Conservation (phyloP, 2,113 vertebrate species). For the Todiramphus saurophagus region DNA sequence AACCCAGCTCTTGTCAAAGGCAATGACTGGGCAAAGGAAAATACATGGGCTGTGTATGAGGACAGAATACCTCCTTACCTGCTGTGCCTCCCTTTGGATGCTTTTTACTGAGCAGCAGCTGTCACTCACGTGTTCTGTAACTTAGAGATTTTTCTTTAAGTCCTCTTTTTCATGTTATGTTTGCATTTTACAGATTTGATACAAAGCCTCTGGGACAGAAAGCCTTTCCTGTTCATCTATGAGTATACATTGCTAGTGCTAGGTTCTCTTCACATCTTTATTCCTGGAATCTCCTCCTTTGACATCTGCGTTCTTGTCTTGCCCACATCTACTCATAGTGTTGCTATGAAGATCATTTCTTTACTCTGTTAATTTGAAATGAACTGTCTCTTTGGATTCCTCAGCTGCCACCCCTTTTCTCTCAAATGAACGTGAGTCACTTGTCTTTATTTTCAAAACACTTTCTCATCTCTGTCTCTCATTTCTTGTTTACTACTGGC, state of each 20-base stretch:
- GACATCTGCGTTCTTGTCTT: background rate
- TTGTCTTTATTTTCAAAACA: background rate
- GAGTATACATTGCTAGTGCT: background rate
- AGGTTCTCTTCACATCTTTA: background rate
- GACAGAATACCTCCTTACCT: background rate
- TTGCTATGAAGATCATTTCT: background rate
- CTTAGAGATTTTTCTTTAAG: background rate
- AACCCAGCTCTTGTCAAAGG: background rate
- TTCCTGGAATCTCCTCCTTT: background rate
- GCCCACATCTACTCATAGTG: background rate
- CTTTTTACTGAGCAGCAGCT: background rate
- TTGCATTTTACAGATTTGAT: background rate
- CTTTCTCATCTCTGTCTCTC: background rate
- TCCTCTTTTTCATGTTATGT: background rate
- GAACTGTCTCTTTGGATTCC: background rate
- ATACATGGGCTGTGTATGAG: rapidly evolving
- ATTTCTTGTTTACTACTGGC: background rate
- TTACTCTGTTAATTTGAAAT: background rate
- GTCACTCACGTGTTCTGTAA: background rate
- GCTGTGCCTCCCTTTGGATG: background rate
- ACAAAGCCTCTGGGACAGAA: background rate
- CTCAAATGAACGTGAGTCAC: background rate
- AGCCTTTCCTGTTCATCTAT: background rate
- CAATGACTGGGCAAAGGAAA: background rate
- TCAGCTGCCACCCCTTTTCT: background rate